phyloP scores from a whole-genome alignment of 2,113 vertebrate genomes.

The Sphaerodactylus townsendi region DNA sequence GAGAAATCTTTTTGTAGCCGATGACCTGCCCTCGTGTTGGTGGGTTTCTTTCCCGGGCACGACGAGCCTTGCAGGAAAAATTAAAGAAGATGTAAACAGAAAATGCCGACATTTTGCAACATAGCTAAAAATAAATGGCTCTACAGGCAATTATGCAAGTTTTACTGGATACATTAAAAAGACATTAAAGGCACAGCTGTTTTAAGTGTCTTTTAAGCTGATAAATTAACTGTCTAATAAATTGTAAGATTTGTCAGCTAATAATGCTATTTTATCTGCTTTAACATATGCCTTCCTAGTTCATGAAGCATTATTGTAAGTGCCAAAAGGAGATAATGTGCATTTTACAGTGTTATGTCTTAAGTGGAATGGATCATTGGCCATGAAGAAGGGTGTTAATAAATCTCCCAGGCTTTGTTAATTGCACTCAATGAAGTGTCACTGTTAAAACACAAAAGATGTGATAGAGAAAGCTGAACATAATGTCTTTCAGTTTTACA shows the following conservation, averaged over 20 bases:
- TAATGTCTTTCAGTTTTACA: slow-evolving; percentile 92
- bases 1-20: slow-evolving; percentile 59
- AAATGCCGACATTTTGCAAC: slow-evolving; percentile 83
- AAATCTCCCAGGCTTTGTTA: slow-evolving; percentile 92
- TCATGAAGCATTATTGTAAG: slow-evolving; percentile 89
- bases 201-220: slow-evolving; percentile 86
- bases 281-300: slow-evolving; percentile 88
- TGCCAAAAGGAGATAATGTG: slow-evolving; percentile 90
- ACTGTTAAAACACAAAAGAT: slow-evolving; percentile 93
- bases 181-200: slow-evolving; percentile 85
- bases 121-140: slow-evolving; percentile 87
- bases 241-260: slow-evolving; percentile 90
- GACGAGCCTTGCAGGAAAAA: slow-evolving; percentile 82
- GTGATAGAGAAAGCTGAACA: slow-evolving; percentile 86
- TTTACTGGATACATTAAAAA: slow-evolving; percentile 88
- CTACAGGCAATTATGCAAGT: slow-evolving; percentile 85
- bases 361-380: slow-evolving; percentile 91
- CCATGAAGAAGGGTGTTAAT: slow-evolving; percentile 89
- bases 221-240: slow-evolving; percentile 91
- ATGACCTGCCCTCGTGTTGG: slow-evolving; percentile 63
- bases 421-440: slow-evolving; percentile 91
- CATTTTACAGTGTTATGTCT: slow-evolving; percentile 92
- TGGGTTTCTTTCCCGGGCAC: slow-evolving; percentile 61
- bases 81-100: slow-evolving; percentile 84
- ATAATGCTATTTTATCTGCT: slow-evolving; percentile 87